A percentile compares a stretch with the other conserved stretches of the same genome.
Conservation (phyloP, 2,113 vertebrate species). For the Pseudois nayaur region DNA sequence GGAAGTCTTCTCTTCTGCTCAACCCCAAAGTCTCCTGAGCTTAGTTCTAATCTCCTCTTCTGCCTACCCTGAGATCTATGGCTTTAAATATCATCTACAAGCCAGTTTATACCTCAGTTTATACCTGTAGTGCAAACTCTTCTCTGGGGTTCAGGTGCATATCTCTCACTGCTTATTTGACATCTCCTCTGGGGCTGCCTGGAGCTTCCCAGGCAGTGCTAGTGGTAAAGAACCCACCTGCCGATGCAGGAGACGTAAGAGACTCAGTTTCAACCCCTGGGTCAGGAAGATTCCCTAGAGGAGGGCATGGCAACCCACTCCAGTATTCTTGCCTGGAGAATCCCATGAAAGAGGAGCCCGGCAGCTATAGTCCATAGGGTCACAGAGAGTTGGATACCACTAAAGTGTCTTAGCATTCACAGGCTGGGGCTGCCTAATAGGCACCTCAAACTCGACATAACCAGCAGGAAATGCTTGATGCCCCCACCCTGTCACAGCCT, state of each 20-base stretch:
- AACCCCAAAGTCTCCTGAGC: neutral
- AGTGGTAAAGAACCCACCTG: neutral
- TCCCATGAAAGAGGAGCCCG: neutral
- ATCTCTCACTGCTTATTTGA: neutral
- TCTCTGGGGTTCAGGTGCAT: neutral
- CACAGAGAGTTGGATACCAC: neutral
- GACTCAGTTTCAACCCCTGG: neutral
- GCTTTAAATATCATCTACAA: neutral
- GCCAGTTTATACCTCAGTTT: neutral
- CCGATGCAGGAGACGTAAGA: neutral
- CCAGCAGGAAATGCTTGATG: neutral
- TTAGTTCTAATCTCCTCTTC: neutral
- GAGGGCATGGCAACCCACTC: neutral
- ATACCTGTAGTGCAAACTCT: neutral
- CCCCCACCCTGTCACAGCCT: neutral
- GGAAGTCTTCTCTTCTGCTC: neutral
- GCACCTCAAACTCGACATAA: neutral
- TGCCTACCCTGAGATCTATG: neutral
- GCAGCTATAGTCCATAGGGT: neutral
- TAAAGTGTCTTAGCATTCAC: neutral
- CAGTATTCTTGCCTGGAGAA: neutral
- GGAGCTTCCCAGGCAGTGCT: neutral
- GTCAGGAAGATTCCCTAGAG: neutral
- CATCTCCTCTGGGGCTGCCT: neutral
- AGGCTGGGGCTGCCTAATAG: neutral